Conservation (phyloP, 2,888 invertebrate genomes). For the Xanthia icteritia region DNA sequence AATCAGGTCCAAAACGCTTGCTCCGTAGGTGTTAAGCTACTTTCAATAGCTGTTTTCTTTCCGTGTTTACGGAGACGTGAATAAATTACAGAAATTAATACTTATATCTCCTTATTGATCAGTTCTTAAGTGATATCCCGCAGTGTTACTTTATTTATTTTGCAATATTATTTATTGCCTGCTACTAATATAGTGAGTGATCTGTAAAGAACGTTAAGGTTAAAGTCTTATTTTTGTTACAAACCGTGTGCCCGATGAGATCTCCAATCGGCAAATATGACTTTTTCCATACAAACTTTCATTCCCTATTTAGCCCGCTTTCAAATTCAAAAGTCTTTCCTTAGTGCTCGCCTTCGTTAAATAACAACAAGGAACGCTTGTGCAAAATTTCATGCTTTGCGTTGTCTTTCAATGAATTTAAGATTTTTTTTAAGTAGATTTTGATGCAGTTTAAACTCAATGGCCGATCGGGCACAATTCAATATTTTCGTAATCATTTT, state of each 20-base stretch:
- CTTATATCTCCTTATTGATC: constrained; percentile 47
- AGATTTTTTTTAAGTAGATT: background rate
- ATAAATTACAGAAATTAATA: constrained; percentile 54
- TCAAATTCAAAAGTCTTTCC: background rate
- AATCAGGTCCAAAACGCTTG: constrained; percentile 39
- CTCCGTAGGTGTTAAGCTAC: constrained; percentile 57
- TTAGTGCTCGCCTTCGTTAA: background rate
- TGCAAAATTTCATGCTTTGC: background rate
- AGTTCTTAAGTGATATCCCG: constrained; percentile 38
- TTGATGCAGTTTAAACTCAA: background rate
- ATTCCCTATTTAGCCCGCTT: background rate
- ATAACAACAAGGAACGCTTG: background rate
- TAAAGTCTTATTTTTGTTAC: background rate
- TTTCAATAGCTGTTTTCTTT: constrained; percentile 57
- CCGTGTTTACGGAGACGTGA: constrained; percentile 47
- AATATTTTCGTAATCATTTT: constrained; percentile 1
- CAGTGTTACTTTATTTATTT: constrained; percentile 25
- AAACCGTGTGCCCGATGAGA: background rate
- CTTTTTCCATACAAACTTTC: background rate
- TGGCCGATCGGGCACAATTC: background rate
- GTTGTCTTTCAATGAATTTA: background rate
- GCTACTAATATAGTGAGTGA: background rate
- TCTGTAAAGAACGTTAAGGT: background rate
- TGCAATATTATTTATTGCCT: constrained; percentile 30
- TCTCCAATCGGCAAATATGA: background rate